phyloP scores from a whole-genome alignment of 2,888 invertebrate species.

The Aphodius granarius region DNA sequence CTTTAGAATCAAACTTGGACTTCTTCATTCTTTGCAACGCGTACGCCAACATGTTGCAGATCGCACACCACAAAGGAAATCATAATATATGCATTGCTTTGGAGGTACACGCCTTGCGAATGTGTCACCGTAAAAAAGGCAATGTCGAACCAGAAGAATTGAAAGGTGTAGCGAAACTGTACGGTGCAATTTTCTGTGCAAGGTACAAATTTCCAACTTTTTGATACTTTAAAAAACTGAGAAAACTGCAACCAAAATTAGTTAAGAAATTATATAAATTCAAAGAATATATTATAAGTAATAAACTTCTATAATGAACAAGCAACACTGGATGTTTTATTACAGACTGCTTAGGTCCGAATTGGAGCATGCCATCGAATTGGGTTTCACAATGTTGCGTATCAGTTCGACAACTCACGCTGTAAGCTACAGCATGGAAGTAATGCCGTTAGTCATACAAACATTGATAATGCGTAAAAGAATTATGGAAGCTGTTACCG shows the following conservation, averaged over 20 bases:
- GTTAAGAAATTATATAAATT: no score
- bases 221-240: constrained; percentile 11
- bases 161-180: constrained; percentile 52
- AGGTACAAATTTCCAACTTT: constrained; percentile 42
- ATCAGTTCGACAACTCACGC: constrained; percentile 49
- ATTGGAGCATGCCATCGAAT: constrained; percentile 46
- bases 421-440: constrained; percentile 41
- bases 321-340: no score
- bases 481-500: constrained; percentile 50
- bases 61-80: constrained; percentile 46
- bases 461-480: constrained; percentile 48
- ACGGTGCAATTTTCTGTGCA: constrained; percentile 53
- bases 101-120: constrained; percentile 51
- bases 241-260: no score
- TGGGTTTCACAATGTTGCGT: constrained; percentile 51
- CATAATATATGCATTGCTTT: constrained; percentile 42
- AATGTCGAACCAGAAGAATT: constrained; percentile 54
- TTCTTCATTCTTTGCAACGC: constrained; percentile 58
- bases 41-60: constrained; percentile 58
- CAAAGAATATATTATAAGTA: background rate
- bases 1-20: constrained; percentile 57
- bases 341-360: constrained; percentile 46
- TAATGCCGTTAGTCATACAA: constrained; percentile 51
- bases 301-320: background rate
- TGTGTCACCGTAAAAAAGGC: constrained; percentile 50